Evolutionary conservation across 2,888 invertebrate genomes (phyloP), one percentile per base, ranked within the genome.

Genomic region (Lumbricus terrestris): DNA sequence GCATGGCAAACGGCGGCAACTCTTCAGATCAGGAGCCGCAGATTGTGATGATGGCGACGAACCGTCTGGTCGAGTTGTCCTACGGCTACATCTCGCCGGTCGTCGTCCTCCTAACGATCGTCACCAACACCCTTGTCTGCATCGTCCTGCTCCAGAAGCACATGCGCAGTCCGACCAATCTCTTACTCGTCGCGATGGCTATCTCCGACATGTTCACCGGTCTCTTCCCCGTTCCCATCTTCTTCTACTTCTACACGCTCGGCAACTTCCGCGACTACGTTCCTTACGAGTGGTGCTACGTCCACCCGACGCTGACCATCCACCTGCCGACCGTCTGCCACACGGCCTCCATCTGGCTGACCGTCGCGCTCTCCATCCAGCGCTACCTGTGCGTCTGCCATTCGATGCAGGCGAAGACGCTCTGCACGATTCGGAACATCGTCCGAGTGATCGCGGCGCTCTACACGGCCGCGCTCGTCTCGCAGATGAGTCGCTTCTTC

Each of bases 321-420:
- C 91, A 93, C 83, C 93, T 95, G 83, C 95, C 95, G 11, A 95
- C 94, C 20, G 93, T 95, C 34, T 91, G 90, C 89, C 91, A 91
- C 91, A 91, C 91, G n/a, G 90, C 91, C 18, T 91, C 91, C 42
- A 91, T 91, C 88, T 91, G 91, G 91, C 42, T 91, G 88, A 91
- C 89, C 90, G 91, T 92, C 29, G 92, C 91, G 0, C 91, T 92
- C 20, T 92, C 92, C 16, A 37, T 91, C 34, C 98, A 98, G 95
- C 96, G 98, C 93, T 98, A 98, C 95, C 97, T 98, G 93, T 98
- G 98, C 95, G 98, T 98, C 3, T 98, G 98, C 94, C 98, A 98
- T 95, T 97, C 98, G 0, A 97, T 97, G 0, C 96, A 97, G 91
- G 98, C 98, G 0, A 96, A 97, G 91, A 97, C 97, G 29, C 96